These are phyloP conservation scores for Carabus problematicus DNA, from an alignment of 2,888 invertebrate species.

Conservation along the genomic window DNA sequence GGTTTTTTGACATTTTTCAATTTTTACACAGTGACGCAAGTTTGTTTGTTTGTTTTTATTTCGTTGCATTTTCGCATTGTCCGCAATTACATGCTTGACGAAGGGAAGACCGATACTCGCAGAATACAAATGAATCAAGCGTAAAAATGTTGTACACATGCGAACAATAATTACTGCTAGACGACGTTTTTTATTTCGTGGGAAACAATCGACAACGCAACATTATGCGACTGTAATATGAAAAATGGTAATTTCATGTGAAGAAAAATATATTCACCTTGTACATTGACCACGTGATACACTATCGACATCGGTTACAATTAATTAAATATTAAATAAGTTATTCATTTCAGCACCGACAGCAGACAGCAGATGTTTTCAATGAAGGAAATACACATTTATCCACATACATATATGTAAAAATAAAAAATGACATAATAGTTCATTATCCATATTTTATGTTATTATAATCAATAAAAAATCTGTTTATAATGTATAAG, in stretches of 20 bases:
- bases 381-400: too few species aligned
- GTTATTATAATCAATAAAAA: too few species aligned
- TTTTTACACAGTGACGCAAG: too few species aligned
- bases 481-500: too few species aligned
- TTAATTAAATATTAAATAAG: slow-evolving; percentile 13
- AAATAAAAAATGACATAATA: too few species aligned
- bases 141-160: slow-evolving; percentile 5
- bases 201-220: neutral
- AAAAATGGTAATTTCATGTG: slow-evolving; percentile 9
- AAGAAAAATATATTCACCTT: slow-evolving; percentile 1
- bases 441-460: too few species aligned
- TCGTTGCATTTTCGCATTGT: too few species aligned
- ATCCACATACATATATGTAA: too few species aligned
- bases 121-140: slow-evolving; percentile 12
- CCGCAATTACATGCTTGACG: too few species aligned
- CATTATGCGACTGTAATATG: slow-evolving; percentile 9
- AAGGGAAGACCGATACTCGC: neutral
- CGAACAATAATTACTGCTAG: slow-evolving; percentile 5
- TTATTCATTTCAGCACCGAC: slow-evolving; percentile 6
- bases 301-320: neutral
- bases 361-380: too few species aligned
- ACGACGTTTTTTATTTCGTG: neutral
- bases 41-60: too few species aligned
- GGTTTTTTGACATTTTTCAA: too few species aligned
- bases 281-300: slow-evolving; percentile 4